Base-by-base conservation (phyloP, 2,113 vertebrate species). In the Nyctibius bracteatus region DNA sequence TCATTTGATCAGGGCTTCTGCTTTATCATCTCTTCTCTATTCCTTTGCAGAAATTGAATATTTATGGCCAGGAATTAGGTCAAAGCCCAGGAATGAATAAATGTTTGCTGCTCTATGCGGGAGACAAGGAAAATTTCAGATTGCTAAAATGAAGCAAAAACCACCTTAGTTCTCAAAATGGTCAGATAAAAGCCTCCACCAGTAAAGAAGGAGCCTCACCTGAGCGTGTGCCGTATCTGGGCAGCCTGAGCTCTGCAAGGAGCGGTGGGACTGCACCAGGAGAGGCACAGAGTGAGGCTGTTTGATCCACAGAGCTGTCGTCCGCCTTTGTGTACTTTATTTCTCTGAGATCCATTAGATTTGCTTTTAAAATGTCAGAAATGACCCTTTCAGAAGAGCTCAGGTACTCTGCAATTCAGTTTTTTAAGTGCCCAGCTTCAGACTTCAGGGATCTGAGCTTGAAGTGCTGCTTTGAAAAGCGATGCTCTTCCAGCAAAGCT, bases 51-150 rank as follows among this genome's bases (percentile, higher is more conserved):
- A 92, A 74, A 86, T 35, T 59, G 77, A 91, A 75, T 91, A 94
- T 95, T 96, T 92, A 93, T 85, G 77, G 88, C 61, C 68, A 87
- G 82, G 61, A 96, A 96, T 94, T 63, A 93, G 90, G 88, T 84
- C 86, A 92, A 81, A 96, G 31, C 72, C 52, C 0, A 15, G 92
- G 68, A 91, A 86, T 43, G 16, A 86, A 75, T 31, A 74, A 94
- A 84, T 20, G 77, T 84, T 88, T 87, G 58, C 54, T 82, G 71
- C 65, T 59, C 8, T 35, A 5, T 20, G 57, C 57, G 46, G 43
- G 28, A 87, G 70, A 90, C 9, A 22, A 82, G n/a, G 25, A 65
- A 79, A 30, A 33, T 6, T 41, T 82, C n/a, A 58, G 70, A 43
- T 19, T 44, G 44, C 12, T 75, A 15, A 85, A 57, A 22, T 6